Base-by-base conservation (phyloP, 2,797 vertebrate genomes). In the Dicrostonyx torquatus region DNA sequence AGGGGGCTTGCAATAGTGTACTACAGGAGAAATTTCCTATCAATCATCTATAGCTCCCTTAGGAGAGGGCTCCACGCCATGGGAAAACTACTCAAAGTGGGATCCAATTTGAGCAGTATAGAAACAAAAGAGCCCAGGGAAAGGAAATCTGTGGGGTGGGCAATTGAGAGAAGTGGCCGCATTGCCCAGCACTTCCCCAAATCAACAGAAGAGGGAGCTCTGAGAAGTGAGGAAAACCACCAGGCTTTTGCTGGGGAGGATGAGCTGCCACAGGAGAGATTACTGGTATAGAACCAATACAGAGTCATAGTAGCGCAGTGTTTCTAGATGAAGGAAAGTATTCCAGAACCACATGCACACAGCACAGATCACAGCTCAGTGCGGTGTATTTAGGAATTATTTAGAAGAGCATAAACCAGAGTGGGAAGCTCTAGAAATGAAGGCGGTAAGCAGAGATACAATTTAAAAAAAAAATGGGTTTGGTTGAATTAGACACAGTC, bases 191-290 rank as follows among this genome's bases (percentile, higher is more conserved):
- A 77, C 37, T 90, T 94, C 43, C 37, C 37, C 86, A 91, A 91
- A 94, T 50, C 50, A 91, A 87, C 95, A 88, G 87, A 75, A 96
- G 93, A 94, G 94, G 94, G 95, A 96, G 93, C 89, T 94, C 85
- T 37, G 15, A 9, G 20, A 64, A 43, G 24, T 66, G 50, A 93
- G 75, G 58, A 34, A 83, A 83, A n/a, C 17, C 62, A 55, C 13
- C 13, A 26, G 70, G n/a, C 37, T 11, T 50, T 68, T n/a, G 34
- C 64, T 17, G 22, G 53, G n/a, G 20, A 75, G 88, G 78, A 40
- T 22, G 66, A 93, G 5, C 4, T 75, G 2, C n/a, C 72, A 62
- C 60, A 85, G 40, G 43, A 24, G 31, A 93, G 22, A 83, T 37
- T 58, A 34, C 45, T 31, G 62, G 50, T 60, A 48, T 18, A 18